Conservation (phyloP, 2,113 vertebrate genomes). For the Ammospiza nelsoni region DNA sequence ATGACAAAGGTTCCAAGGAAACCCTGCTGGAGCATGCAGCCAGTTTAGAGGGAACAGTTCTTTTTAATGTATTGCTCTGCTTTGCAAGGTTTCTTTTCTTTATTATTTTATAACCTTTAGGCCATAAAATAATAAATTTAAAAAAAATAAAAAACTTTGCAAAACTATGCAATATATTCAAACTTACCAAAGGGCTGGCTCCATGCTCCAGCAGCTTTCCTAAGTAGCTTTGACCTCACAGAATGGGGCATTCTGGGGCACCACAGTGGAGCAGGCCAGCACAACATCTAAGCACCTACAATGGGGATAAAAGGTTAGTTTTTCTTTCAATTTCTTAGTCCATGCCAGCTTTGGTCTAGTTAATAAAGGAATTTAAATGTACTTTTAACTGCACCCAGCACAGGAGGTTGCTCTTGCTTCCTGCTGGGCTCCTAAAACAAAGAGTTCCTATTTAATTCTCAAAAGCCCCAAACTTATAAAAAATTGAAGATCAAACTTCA, state of each 20-base stretch:
- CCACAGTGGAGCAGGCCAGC: slow-evolving; percentile 26
- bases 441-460: background rate
- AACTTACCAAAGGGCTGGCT: slow-evolving; percentile 65
- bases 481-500: background rate
- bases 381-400: background rate
- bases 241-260: slow-evolving; percentile 49
- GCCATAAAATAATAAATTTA: slow-evolving; percentile 61
- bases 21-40: slow-evolving; percentile 64
- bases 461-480: background rate
- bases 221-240: slow-evolving; percentile 58
- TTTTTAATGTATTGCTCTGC: slow-evolving; percentile 63
- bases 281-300: slow-evolving; percentile 56
- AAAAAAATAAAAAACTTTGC: slow-evolving; percentile 56
- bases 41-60: background rate
- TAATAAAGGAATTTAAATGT: background rate
- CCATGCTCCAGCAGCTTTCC: slow-evolving; percentile 67
- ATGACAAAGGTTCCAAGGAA: slow-evolving; percentile 45
- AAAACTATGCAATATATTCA: slow-evolving; percentile 69
- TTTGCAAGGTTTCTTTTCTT: slow-evolving; percentile 74
- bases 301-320: slow-evolving; percentile 27
- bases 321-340: background rate
- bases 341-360: background rate
- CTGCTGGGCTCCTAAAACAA: background rate
- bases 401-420: background rate
- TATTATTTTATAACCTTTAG: slow-evolving; percentile 71